Percentiles rank a stretch among this genome's conserved stretches.
Evolutionary conservation across 2,113 vertebrate genomes (phyloP).

Genomic region (Cynoglossus semilaevis): DNA sequence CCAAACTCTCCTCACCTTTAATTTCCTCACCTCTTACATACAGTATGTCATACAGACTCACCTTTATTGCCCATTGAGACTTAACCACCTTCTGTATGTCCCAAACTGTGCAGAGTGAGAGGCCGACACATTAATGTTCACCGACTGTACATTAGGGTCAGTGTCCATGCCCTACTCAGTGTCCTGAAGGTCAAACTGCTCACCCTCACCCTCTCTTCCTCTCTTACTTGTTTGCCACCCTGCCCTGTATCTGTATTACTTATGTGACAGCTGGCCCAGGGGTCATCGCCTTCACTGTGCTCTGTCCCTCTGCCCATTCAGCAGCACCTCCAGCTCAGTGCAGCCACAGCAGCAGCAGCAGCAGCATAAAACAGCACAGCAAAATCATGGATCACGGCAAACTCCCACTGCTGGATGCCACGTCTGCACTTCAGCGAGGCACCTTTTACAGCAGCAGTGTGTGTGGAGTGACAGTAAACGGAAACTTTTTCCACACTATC

Average conservation of each 20-base stretch:
- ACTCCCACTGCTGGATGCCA: slow-evolving; percentile 64
- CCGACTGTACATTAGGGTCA: slow-evolving; percentile 58
- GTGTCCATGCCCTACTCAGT: slow-evolving; percentile 33
- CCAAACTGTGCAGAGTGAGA: slow-evolving; percentile 22
- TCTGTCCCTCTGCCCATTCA: slow-evolving; percentile 70
- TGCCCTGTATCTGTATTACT: slow-evolving; percentile 29
- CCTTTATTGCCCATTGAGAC: slow-evolving; percentile 73
- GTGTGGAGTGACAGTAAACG: slow-evolving; percentile 63
- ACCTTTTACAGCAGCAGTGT: slow-evolving; percentile 51
- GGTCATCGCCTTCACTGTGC: slow-evolving; percentile 63
- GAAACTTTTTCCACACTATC: slow-evolving; percentile 61
- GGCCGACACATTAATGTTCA: slow-evolving; percentile 25
- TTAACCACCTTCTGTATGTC: background rate
- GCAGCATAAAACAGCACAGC: slow-evolving; percentile 61
- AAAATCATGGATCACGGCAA: slow-evolving; percentile 66
- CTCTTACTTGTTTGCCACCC: slow-evolving; percentile 10
- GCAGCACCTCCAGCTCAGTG: slow-evolving; percentile 64
- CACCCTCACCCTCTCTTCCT: slow-evolving; percentile 5
- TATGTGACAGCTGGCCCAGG: slow-evolving; percentile 67
- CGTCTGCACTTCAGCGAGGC: slow-evolving; percentile 68
- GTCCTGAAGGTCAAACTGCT: slow-evolving; percentile 26
- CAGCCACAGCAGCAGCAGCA: slow-evolving; percentile 36
- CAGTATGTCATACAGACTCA: slow-evolving; percentile 72
- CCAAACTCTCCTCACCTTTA: too few relatives aligned
- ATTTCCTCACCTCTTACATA: slow-evolving; percentile 62